Percentiles rank a stretch among this genome's conserved stretches.
phyloP scores from a whole-genome alignment of 2,113 vertebrate genomes.

The western clawed frog (Xenopus tropicalis) region UCB_Xtro_10.0 CM004446.2:56061501-56062000 shows the following conservation, averaged over 20 bases:
- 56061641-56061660: neutral
- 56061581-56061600: neutral
- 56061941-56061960: too few relatives aligned
- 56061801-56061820: neutral
- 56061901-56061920: too few relatives aligned
- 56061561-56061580: neutral
- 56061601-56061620: neutral
- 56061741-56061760: too few relatives aligned
- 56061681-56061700: neutral
- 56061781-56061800: neutral
- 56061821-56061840: neutral
- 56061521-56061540: neutral
- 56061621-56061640: neutral
- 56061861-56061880: constrained; percentile 27
- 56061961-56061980: too few relatives aligned
- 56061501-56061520: neutral
- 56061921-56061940: too few relatives aligned
- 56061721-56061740: too few relatives aligned
- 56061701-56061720: neutral
- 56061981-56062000: too few relatives aligned
- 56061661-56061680: neutral
- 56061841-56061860: neutral
- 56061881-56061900: neutral
- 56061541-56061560: neutral
- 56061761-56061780: neutral